Evolutionary conservation across 2,888 invertebrate genomes (phyloP), one percentile per base, ranked within the genome.

Genomic region (Caprella mutica): DNA sequence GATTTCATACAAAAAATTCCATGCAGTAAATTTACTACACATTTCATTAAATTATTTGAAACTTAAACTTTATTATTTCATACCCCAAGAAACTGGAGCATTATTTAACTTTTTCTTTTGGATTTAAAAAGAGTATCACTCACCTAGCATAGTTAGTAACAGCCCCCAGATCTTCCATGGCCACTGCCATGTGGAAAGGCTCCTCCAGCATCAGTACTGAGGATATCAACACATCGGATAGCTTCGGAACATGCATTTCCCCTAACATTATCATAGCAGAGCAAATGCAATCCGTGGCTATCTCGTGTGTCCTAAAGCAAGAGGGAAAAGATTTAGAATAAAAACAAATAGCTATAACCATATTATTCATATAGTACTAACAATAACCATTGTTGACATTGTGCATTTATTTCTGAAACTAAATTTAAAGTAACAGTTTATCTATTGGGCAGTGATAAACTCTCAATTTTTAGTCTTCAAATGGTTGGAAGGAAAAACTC

Each of bases 111-210:
- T n/a, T n/a, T n/a, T n/a, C n/a, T n/a, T n/a, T n/a, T n/a, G n/a
- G n/a, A n/a, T n/a, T n/a, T n/a, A n/a, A n/a, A n/a, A n/a, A n/a
- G 19, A 24, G 33, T 2, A 5, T 9, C 8, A 29, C 55, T 29
- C n/a, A 62, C 58, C 65, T 60, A 40, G 56, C 65, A 58, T 59
- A 58, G 38, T 52, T 65, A 60, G 65, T 72, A 71, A 78, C 78
- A 90, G 93, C 75, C 66, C 92, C 92, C 66, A 86, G 84, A 70
- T 96, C 93, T 73, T 96, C 96, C 62, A 86, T 84, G 2, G 89
- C 90, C 2, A 94, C 92, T 2, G 92, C 86, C 71, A 87, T 75
- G 69, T 92, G 90, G 72, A 93, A 96, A 14, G 88, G 82, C 65
- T 84, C 82, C 68, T 90, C 88, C 61, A 96, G 76, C 30, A 81